Base-by-base conservation (phyloP, 2,113 vertebrate genomes). In the Thunnus thynnus region DNA sequence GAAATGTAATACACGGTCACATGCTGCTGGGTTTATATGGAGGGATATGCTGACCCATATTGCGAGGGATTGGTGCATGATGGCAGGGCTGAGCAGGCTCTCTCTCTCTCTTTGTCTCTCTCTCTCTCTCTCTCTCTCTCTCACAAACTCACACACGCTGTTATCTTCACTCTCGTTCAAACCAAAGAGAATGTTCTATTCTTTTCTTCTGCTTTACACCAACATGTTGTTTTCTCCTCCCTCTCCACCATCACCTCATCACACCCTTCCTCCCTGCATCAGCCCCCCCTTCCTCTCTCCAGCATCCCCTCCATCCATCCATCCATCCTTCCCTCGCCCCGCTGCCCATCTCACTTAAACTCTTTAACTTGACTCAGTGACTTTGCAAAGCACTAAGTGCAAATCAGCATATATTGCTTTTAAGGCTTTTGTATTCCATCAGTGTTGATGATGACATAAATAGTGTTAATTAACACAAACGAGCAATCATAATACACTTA, bases 161-260 rank as follows among this genome's bases (percentile, higher is more conserved):
- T 25, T 17, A 46, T 74, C 52, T 47, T 30, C 27, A 36, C 46
- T 60, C 17, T 1, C 41, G 9, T 32, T 61, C 27, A 11, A 11
- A 46, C 36, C 70, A 54, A 27, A 54, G 55, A 13, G 48, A 61
- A 74, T 74, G 56, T 56, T 69, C 48, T 69, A 57, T 75, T 62
- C 56, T n/a, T 48, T 27, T 22, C n/a, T 13, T 17, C 56, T 0
- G 8, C 51, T 36, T 57, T 50, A 18, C 67, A 47, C 50, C 56
- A 54, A 32, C 66, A 69, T 55, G 44, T 66, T 68, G 13, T 63
- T 17, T 63, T 46, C 72, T 66, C 27, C 20, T 64, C 17, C 32
- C 5, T 82, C 58, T 10, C 22, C 44, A 3, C 3, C 22, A 50
- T 78, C 50, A 47, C 25, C 8, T 69, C 61, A 32, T 54, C 58